Percentiles rank a stretch among this genome's conserved stretches.
Evolutionary conservation across 2,113 vertebrate genomes (phyloP).

Genomic region (Marcusenius ussheri): DNA sequence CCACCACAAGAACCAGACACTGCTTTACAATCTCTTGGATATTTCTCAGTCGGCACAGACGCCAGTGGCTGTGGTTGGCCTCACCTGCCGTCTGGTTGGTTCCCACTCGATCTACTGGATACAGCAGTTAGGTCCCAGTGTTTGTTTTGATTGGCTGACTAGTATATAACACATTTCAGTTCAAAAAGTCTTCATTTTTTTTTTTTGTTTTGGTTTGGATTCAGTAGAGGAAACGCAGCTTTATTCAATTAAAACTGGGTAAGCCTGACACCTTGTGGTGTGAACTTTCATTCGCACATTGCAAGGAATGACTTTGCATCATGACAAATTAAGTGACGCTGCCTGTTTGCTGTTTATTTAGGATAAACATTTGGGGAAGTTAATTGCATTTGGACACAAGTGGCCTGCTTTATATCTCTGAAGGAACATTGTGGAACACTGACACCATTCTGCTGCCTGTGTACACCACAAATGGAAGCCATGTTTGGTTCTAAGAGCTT

Average conservation of each 20-base stretch:
- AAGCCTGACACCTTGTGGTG: not conserved
- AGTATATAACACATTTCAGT: not conserved
- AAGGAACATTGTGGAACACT: not conserved
- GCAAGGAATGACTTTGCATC: not conserved
- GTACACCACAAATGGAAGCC: not conserved
- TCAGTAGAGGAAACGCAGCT: not conserved
- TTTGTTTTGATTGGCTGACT: not conserved
- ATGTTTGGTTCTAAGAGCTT: not conserved
- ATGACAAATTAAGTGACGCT: not conserved
- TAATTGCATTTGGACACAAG: not conserved
- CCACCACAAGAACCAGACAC: constrained; percentile 92
- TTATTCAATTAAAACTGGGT: not conserved
- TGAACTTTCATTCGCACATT: not conserved
- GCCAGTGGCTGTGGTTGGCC: constrained; percentile 80
- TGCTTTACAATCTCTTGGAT: constrained; percentile 95
- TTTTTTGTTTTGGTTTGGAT: not conserved
- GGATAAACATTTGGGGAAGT: not conserved
- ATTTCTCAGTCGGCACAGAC: constrained; percentile 91
- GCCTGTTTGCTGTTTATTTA: not conserved
- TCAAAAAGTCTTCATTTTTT: not conserved
- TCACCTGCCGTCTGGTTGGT: constrained; percentile 89
- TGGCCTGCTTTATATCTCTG: not conserved
- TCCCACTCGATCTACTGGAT: not conserved
- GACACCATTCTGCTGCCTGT: not conserved
- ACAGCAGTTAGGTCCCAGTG: not conserved